phyloP scores from a whole-genome alignment of 2,113 vertebrate species.

The Apodemus sylvaticus region DNA sequence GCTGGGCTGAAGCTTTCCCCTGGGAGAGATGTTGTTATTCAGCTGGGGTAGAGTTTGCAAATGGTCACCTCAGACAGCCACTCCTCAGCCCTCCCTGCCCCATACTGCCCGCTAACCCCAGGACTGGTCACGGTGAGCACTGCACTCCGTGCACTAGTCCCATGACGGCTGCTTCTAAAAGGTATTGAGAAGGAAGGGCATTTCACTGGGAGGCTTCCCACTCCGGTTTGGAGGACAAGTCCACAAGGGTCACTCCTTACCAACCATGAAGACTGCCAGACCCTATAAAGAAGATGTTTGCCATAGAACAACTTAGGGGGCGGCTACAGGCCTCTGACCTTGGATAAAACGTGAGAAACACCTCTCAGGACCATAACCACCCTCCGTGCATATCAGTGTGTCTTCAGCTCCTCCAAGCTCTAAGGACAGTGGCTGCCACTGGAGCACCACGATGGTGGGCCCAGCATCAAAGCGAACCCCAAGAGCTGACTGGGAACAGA shows the following conservation, averaged over 20 bases:
- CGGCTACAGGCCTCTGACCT: neutral
- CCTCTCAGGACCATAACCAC: neutral
- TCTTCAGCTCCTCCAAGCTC: neutral
- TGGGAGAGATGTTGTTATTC: no score
- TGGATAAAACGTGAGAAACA: neutral
- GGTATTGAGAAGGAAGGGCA: neutral
- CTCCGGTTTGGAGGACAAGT: no score
- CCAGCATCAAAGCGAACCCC: neutral
- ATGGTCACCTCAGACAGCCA: neutral
- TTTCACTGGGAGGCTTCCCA: neutral
- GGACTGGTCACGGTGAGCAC: rapidly evolving
- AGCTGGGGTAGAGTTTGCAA: neutral
- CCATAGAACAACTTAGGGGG: neutral
- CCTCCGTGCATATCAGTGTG: neutral
- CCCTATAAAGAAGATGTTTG: no score
- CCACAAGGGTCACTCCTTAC: neutral
- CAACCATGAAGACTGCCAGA: neutral
- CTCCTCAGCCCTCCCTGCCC: neutral
- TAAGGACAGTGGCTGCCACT: rapidly evolving
- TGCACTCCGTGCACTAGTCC: neutral
- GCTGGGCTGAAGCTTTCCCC: neutral
- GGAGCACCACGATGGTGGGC: neutral
- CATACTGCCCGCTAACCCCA: neutral
- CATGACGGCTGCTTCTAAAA: neutral
- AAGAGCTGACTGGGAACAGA: neutral